These are phyloP conservation scores for Drosophila guanche DNA, from an alignment of 1,140 invertebrate species.

Conservation along the genomic window DNA sequence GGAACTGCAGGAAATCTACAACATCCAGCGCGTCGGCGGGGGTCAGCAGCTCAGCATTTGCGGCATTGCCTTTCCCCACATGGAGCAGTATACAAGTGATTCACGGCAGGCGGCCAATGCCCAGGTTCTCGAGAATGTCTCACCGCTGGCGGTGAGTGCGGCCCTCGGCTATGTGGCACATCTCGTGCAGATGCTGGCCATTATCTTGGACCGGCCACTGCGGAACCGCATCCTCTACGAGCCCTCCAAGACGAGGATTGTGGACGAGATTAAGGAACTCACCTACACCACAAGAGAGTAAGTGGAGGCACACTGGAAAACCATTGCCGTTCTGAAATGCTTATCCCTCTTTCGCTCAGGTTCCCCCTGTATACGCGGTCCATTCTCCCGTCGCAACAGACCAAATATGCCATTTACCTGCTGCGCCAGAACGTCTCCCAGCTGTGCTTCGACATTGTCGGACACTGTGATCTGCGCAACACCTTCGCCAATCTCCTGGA, in stretches of 20 bases:
- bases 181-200: slow-evolving; percentile 90
- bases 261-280: slow-evolving; percentile 90
- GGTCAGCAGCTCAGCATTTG: slow-evolving; percentile 86
- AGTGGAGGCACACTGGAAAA: slow-evolving; percentile 62
- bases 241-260: slow-evolving; percentile 90
- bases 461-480: slow-evolving; percentile 88
- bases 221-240: slow-evolving; percentile 90
- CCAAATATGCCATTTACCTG: slow-evolving; percentile 93
- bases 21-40: slow-evolving; percentile 69
- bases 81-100: slow-evolving; percentile 84
- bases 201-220: slow-evolving; percentile 91
- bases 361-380: slow-evolving; percentile 92
- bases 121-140: slow-evolving; percentile 81
- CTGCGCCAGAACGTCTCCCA: slow-evolving; percentile 96
- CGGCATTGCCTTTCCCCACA: slow-evolving; percentile 90
- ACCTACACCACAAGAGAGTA: slow-evolving; percentile 91
- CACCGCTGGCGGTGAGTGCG: slow-evolving; percentile 88
- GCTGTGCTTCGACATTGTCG: slow-evolving; percentile 89
- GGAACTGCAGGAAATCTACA: slow-evolving; percentile 84
- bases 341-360: slow-evolving; percentile 84
- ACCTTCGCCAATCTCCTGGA: slow-evolving; percentile 90
- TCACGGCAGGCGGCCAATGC: slow-evolving; percentile 54
- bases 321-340: background rate
- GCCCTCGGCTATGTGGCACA: slow-evolving; percentile 93
- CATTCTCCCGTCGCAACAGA: slow-evolving; percentile 86